Evolutionary conservation across 1,140 invertebrate genomes (phyloP).

Genomic region (Solenopsis fugax): DNA sequence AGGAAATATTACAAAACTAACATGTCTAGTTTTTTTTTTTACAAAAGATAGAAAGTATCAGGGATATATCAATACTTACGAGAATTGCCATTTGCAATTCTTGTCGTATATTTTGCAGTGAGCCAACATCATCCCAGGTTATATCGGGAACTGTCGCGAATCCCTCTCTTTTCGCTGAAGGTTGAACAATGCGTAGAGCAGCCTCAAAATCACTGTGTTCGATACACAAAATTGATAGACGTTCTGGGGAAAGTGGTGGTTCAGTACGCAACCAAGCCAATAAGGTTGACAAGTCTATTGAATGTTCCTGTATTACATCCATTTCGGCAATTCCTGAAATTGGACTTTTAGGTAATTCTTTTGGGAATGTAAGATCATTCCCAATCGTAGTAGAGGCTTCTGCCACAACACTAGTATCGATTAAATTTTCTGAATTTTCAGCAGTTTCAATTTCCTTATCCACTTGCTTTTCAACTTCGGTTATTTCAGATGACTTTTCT

Average conservation of each 20-base stretch:
- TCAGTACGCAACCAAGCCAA: slow-evolving; percentile 88
- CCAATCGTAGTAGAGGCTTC: slow-evolving; percentile 36
- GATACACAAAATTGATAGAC: slow-evolving; percentile 89
- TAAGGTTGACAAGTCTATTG: slow-evolving; percentile 77
- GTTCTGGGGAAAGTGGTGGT: slow-evolving; percentile 87
- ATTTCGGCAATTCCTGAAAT: slow-evolving; percentile 51
- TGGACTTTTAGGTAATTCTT: slow-evolving; percentile 27
- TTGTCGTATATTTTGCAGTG: slow-evolving; percentile 94
- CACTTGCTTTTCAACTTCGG: background rate
- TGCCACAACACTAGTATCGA: slow-evolving; percentile 12
- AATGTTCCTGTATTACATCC: slow-evolving; percentile 66
- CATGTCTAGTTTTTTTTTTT: background rate
- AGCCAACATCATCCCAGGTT: slow-evolving; percentile 99
- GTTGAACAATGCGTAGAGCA: slow-evolving; percentile 94
- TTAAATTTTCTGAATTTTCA: slow-evolving; percentile 64
- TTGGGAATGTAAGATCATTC: background rate
- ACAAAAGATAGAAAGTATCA: background rate
- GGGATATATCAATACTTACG: slow-evolving; percentile 85
- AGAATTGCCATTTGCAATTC: slow-evolving; percentile 96
- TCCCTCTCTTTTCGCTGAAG: slow-evolving; percentile 98
- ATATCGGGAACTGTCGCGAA: slow-evolving; percentile 99
- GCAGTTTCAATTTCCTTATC: slow-evolving; percentile 51
- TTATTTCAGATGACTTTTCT: slow-evolving; percentile 53
- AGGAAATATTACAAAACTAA: background rate
- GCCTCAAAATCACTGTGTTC: slow-evolving; percentile 92